phyloP scores from a whole-genome alignment of 2,888 invertebrate species.

The Noctuana brunneofusca region DNA sequence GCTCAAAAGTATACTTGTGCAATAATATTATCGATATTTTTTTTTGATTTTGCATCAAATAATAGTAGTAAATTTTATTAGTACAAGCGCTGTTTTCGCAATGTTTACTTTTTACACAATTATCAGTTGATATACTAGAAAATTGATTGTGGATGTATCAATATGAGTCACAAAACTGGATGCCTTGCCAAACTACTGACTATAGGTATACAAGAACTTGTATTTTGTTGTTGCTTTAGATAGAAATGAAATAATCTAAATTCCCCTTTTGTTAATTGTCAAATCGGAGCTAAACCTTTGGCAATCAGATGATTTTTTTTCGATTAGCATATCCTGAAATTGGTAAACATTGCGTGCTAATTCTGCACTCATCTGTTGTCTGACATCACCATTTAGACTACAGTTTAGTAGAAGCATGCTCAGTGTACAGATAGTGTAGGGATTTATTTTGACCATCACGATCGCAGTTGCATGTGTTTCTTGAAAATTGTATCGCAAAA shows the following conservation, averaged over 20 bases:
- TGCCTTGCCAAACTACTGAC: conserved; percentile 14
- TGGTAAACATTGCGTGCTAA: conserved; percentile 57
- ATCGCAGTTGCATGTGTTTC: conserved; percentile 36
- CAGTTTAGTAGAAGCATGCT: conserved; percentile 64
- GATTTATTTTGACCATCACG: conserved; percentile 50
- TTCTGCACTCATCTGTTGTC: conserved; percentile 55
- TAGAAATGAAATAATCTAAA: neutral
- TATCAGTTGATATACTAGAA: conserved; percentile 11
- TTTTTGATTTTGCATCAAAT: neutral
- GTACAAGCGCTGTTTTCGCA: neutral
- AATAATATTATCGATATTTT: neutral
- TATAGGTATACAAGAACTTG: neutral
- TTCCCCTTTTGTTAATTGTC: neutral
- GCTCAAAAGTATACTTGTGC: neutral
- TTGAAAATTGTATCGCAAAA: conserved; percentile 7
- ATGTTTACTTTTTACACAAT: neutral
- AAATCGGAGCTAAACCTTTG: neutral
- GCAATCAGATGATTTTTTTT: conserved; percentile 26
- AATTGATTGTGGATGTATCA: conserved; percentile 18
- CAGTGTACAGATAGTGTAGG: conserved; percentile 48
- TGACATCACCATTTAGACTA: conserved; percentile 63
- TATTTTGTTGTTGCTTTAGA: conserved; percentile 5
- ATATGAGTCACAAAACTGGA: conserved; percentile 20
- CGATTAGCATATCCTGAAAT: conserved; percentile 52
- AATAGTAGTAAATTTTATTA: neutral